Percentiles rank a stretch among this genome's conserved stretches.
phyloP scores from a whole-genome alignment of 2,113 vertebrate genomes.

The Mirza zaza region DNA sequence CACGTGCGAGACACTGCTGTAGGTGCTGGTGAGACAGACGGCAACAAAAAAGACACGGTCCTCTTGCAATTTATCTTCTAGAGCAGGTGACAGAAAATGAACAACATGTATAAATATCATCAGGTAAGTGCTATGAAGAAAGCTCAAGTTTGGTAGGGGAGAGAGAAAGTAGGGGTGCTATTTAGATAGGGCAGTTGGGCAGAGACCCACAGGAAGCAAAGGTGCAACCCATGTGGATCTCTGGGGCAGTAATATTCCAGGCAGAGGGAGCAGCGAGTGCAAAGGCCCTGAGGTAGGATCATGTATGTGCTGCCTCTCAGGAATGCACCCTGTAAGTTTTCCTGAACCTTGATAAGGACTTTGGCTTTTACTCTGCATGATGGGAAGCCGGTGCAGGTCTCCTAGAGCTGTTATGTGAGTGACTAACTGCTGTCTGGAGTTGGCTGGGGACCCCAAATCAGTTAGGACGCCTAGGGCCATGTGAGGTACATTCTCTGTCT shows the following conservation, averaged over 20 bases:
- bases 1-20: rapidly evolving
- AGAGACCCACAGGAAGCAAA: not conserved
- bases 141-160: not conserved
- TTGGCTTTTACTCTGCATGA: not conserved
- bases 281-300: not conserved
- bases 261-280: not conserved
- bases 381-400: not conserved
- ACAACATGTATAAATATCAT: not conserved
- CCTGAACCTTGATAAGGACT: not conserved
- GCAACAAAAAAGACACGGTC: not conserved
- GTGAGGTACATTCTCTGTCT: not conserved
- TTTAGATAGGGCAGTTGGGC: not conserved
- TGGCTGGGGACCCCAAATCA: not conserved
- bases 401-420: not conserved
- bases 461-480: not conserved
- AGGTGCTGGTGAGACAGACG: not conserved
- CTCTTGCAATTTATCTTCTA: not conserved
- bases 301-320: not conserved
- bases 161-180: not conserved
- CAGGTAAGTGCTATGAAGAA: not conserved
- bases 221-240: not conserved
- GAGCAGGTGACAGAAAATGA: not conserved
- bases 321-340: not conserved
- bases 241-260: not conserved
- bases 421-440: not conserved